phyloP scores from a whole-genome alignment of 1,140 invertebrate species.

The Micrasema minimum region DNA sequence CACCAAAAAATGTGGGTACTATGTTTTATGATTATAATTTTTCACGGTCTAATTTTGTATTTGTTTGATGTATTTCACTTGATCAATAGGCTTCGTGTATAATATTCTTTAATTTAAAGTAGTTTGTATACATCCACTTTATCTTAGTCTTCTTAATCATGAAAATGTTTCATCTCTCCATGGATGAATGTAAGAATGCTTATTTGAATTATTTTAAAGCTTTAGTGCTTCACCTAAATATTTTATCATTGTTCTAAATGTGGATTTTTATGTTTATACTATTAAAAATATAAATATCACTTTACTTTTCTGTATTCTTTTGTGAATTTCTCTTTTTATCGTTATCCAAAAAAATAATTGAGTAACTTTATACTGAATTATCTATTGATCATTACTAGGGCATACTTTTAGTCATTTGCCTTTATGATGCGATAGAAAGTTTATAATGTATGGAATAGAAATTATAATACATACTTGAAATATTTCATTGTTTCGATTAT shows the following conservation, averaged over 20 bases:
- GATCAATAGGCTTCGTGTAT: slow-evolving; percentile 19
- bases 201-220: slow-evolving; percentile 28
- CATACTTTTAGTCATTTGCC: slow-evolving; percentile 39
- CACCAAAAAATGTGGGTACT: slow-evolving; percentile 1
- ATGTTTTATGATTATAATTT: slow-evolving; percentile 3
- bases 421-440: slow-evolving; percentile 30
- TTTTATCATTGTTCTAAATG: slow-evolving; percentile 27
- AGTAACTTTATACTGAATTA: slow-evolving; percentile 16
- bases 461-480: slow-evolving; percentile 14
- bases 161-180: too few species aligned
- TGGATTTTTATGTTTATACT: slow-evolving; percentile 13
- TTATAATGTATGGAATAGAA: slow-evolving; percentile 22
- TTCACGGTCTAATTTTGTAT: slow-evolving; percentile 16
- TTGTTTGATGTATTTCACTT: too few species aligned
- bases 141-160: too few species aligned
- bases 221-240: slow-evolving; percentile 32
- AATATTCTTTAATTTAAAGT: slow-evolving; percentile 10
- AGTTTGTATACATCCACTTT: neutral
- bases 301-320: slow-evolving; percentile 16
- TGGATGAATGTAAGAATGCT: neutral
- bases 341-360: neutral
- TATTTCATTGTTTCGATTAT: slow-evolving; percentile 32
- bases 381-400: slow-evolving; percentile 27
- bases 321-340: neutral
- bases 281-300: slow-evolving; percentile 10